Base-by-base conservation (phyloP, 2,113 vertebrate genomes). In the Poeciliopsis prolifica region DNA sequence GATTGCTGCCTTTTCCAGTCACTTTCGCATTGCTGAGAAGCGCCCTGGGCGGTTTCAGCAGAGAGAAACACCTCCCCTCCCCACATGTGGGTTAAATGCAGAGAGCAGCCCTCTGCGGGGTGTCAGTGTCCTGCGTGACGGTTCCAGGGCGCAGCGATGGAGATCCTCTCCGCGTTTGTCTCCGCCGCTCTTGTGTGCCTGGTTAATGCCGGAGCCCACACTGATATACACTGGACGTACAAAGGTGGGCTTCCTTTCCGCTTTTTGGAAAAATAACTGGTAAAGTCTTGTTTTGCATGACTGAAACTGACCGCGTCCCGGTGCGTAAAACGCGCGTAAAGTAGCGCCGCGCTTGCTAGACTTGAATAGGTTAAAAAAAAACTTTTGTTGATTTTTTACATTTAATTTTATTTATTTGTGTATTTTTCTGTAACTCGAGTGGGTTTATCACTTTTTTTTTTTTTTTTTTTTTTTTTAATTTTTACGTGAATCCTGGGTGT, bases 151-250 rank as follows among this genome's bases (percentile, higher is more conserved):
- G 62, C 77, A 81, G 68, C 74, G 61, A 94, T 94, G 94, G 81
- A 89, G 73, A 4, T 84, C 70, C 54, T 92, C 65, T 69, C 66
- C 7, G 62, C 68, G 66, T 61, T 92, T 13, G 33, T 92, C 78
- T 73, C 72, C 33, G 74, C 83, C 12, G 5, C 86, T 75, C 68
- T 87, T 37, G 12, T 92, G 17, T 72, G 29, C 4, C 70, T 81
- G 6, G 86, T 75, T 40, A 65, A 29, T 51, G 90, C 92, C 44
- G 85, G 67, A 51, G 84, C 86, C 30, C 81, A 86, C 54, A 83
- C 87, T 74, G 90, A 77, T 10, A 89, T 93, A 28, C 94, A 93
- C 70, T 95, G 95, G 95, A 94, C 95, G 33, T 95, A 95, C 76
- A 83, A 72, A 88, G 95, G 95, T 93, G 89, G 68, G 88, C 24